phyloP scores from a whole-genome alignment of 2,888 invertebrate species.

The Mesoligia furuncula region DNA sequence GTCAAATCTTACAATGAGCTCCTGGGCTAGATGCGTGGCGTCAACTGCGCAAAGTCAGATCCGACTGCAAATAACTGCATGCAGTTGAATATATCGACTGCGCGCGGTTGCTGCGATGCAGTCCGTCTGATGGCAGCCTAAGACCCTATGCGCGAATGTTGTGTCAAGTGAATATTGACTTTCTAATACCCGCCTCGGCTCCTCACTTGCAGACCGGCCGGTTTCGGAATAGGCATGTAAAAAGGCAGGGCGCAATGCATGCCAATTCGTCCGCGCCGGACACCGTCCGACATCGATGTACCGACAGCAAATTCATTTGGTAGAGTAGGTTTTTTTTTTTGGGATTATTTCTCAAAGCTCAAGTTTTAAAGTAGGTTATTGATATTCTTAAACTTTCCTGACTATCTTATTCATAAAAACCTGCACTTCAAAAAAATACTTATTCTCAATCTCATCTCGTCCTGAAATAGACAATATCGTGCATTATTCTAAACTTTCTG shows the following conservation, averaged over 20 bases:
- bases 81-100: no score
- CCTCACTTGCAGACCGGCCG: conserved; percentile 60
- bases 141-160: not conserved
- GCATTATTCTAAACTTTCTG: not conserved
- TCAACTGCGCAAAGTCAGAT: no score
- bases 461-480: not conserved
- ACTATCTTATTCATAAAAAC: not conserved
- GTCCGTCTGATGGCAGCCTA: no score
- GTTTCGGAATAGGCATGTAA: conserved; percentile 84
- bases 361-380: not conserved
- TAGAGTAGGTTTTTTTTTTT: not conserved
- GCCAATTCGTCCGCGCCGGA: conserved; percentile 84
- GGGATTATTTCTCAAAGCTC: not conserved
- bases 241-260: conserved; percentile 87
- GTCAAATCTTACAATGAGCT: no score
- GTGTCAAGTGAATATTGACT: not conserved
- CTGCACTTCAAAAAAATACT: not conserved
- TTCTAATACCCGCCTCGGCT: conserved; percentile 56
- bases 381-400: not conserved
- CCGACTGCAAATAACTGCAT: no score
- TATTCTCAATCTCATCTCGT: not conserved
- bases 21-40: no score
- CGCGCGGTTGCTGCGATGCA: no score
- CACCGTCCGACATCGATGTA: conserved; percentile 77
- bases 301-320: conserved; percentile 68